phyloP scores from a whole-genome alignment of 1,140 invertebrate species.

The Brachionus asplanchnoidis region DNA sequence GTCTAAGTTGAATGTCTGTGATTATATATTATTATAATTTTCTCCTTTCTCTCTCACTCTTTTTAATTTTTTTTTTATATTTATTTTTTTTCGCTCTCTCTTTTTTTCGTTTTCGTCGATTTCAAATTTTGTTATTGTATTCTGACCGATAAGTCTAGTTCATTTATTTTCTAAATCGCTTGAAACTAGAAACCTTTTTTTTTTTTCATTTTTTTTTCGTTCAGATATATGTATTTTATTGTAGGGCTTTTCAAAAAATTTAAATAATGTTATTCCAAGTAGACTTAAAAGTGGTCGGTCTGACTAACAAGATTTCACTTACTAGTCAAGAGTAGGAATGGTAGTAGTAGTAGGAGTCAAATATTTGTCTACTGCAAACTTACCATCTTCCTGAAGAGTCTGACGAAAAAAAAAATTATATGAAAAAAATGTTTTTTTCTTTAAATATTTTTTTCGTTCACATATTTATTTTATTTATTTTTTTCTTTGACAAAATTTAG shows the following conservation, averaged over 20 bases:
- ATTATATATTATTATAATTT: conserved; percentile 39
- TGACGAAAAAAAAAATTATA: no score
- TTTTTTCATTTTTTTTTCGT: background rate
- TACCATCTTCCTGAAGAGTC: no score
- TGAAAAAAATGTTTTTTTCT: no score
- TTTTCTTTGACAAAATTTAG: no score
- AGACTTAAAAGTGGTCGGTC: conserved; percentile 10
- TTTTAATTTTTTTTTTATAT: no score
- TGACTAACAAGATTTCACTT: background rate
- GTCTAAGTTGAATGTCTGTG: conserved; percentile 22
- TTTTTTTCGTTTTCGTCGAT: conserved; percentile 2
- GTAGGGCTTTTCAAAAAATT: background rate
- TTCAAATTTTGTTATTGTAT: conserved; percentile 30
- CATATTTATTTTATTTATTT: no score
- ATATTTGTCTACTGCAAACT: background rate
- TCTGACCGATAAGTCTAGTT: conserved; percentile 36
- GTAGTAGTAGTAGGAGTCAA: background rate
- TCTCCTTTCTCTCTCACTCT: background rate
- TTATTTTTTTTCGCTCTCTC: background rate
- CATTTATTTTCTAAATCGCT: conserved; percentile 30
- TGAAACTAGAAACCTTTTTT: conserved; percentile 34
- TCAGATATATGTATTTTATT: background rate
- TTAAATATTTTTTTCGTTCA: no score
- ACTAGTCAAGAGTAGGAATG: no score
- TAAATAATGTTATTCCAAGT: conserved; percentile 19